Evolutionary conservation across 2,888 invertebrate species (phyloP), one percentile per base, ranked within the genome.

Genomic region (Candidula unifasciata): DNA sequence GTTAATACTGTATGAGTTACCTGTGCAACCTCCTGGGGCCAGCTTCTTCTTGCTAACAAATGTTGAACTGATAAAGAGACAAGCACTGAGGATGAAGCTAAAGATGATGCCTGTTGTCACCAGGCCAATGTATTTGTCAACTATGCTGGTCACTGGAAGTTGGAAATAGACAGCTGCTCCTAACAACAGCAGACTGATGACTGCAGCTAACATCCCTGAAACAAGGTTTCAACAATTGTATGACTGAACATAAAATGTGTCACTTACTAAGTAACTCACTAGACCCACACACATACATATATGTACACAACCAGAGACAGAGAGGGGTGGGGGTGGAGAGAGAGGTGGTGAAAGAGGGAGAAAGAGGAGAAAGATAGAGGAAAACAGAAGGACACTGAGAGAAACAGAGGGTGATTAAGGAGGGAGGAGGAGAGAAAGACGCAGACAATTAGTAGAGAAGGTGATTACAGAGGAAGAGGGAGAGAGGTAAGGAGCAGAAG

Each of bases 1-100:
- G 44, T 44, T 6, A 44, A 44, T 44, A 44, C 13, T 44, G 44
- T 44, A 44, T 13, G 13, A 16, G 2, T 52, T 89, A 93, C 93
- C 93, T 86, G 91, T 89, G 84, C 91, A 92, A 69, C 95, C 96
- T 90, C 95, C 95, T 5, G 95, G 94, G 92, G 96, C 96, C 10
- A 96, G 94, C 66, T 95, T 94, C 82, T 94, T 93, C 5, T 95
- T 92, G 2, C 95, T 94, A 16, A 94, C 94, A 84, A 94, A 95
- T 69, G 94, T 93, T 84, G 95, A 95, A 89, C 95, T 95, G 24
- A 96, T 82, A 91, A 95, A 96, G 79, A 96, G 92, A 60, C 93
- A 90, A 69, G 96, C 84, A 64, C 96, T 95, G 30, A 96, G 91
- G 16, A 95, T 27, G 10, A 95, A 88, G 76, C 95, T 96, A 91